Conservation (phyloP, 1,140 invertebrate genomes). For the Heliconius hermathena region DNA sequence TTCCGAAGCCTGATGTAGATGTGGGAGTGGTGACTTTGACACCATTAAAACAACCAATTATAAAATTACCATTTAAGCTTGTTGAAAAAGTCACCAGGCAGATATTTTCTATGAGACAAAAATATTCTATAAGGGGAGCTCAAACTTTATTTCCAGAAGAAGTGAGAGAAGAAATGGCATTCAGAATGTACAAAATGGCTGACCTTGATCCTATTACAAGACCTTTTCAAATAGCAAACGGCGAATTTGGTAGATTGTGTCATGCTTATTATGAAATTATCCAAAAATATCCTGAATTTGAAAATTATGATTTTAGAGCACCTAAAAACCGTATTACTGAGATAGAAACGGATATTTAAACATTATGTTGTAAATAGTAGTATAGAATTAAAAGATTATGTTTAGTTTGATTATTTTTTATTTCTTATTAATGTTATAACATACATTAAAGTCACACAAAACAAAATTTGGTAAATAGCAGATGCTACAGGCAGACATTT, state of each 20-base stretch:
- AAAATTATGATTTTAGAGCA: constrained; percentile 86
- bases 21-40: constrained; percentile 95
- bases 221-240: constrained; percentile 88
- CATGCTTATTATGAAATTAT: constrained; percentile 89
- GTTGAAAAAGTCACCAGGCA: constrained; percentile 95
- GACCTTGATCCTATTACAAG: constrained; percentile 87
- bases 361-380: constrained; percentile 46
- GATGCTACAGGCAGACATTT: neutral
- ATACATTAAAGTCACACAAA: neutral
- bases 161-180: constrained; percentile 84
- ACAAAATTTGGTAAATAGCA: neutral
- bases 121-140: constrained; percentile 88
- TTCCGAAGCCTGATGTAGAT: constrained; percentile 97
- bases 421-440: constrained; percentile 37
- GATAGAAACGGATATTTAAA: constrained; percentile 24
- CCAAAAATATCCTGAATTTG: constrained; percentile 86
- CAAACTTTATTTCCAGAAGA: constrained; percentile 90
- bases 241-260: constrained; percentile 90
- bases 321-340: constrained; percentile 64
- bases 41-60: constrained; percentile 89
- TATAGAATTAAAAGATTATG: constrained; percentile 45
- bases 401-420: constrained; percentile 43
- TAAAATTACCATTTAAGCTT: constrained; percentile 90
- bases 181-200: constrained; percentile 87
- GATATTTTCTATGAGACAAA: constrained; percentile 94